Evolutionary conservation across 2,113 vertebrate species (phyloP), one percentile per base, ranked within the genome.

Genomic region (Neogale vison): DNA sequence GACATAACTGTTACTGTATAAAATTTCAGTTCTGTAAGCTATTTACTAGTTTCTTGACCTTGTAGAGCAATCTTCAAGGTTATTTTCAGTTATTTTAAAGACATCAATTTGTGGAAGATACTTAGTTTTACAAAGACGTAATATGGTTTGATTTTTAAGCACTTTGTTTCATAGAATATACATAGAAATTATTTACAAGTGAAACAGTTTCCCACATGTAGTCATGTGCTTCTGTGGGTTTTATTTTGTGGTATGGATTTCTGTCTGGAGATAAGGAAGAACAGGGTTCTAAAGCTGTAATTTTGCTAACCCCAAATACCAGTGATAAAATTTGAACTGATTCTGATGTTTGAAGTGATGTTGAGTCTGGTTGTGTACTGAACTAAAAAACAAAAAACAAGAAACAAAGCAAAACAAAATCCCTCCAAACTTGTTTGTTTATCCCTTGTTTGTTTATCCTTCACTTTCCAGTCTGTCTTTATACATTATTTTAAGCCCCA

Each of bases 41-140:
- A 45, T 91, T 90, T 96, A 79, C 31, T 83, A 42, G 69, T 74
- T 86, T 96, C 13, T 92, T 82, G 80, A 89, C 47, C 26, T 65
- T 86, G 21, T 6, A 57, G n/a, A 86, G 91, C 20, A 87, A 72
- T 87, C 81, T 9, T 65, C 15, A 95, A 52, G 50, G 67, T 72
- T 74, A 63, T 79, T 86, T 89, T 92, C 7, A 92, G 4, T 34
- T 90, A 55, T 88, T 97, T 89, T 94, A 92, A 87, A 89, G 50
- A 72, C 6, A 79, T 36, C 31, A 50, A 39, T 86, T 95, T 91
- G 50, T 4, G 74, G 24, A 12, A 63, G 36, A 57, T 23, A 15
- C 24, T 74, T 83, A 52, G 20, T 93, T 91, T 81, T 83, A 65
- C 11, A 71, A 55, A 83, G 81, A 80, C 81, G 72, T 59, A 50